phyloP scores from a whole-genome alignment of 2,888 invertebrate species.

The Troides aeacus region DNA sequence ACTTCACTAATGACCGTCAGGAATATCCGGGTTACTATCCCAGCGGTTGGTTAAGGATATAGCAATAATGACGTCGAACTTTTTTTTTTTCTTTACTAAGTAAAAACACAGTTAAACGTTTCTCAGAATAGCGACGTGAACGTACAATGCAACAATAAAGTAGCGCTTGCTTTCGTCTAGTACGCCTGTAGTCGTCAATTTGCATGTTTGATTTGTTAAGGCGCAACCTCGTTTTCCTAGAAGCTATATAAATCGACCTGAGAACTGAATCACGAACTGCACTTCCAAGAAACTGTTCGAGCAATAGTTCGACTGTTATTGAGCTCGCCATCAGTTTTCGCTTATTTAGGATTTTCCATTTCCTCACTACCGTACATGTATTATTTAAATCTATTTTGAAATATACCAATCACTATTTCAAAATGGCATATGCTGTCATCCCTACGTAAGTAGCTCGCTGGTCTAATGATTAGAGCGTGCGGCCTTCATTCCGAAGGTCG shows the following conservation, averaged over 20 bases:
- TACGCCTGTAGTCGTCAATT: constrained; percentile 27
- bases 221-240: constrained; percentile 27
- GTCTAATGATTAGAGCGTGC: too few relatives aligned
- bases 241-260: constrained; percentile 17
- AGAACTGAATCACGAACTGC: constrained; percentile 32
- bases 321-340: background rate
- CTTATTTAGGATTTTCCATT: constrained; percentile 4
- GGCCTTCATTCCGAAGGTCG: too few relatives aligned
- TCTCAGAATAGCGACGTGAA: background rate
- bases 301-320: constrained; percentile 20
- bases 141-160: constrained; percentile 2
- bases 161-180: constrained; percentile 14
- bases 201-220: constrained; percentile 28
- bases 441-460: too few relatives aligned
- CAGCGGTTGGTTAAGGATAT: too few relatives aligned
- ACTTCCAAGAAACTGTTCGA: constrained; percentile 32
- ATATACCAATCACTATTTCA: too few relatives aligned
- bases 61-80: too few relatives aligned
- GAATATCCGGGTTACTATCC: too few relatives aligned
- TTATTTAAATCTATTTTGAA: too few relatives aligned
- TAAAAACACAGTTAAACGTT: background rate
- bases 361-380: too few relatives aligned
- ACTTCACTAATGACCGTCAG: too few relatives aligned
- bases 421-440: too few relatives aligned
- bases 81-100: background rate